These are phyloP conservation scores for Lerema accius DNA, from an alignment of 1,140 invertebrate species.

Conservation along the genomic window DNA sequence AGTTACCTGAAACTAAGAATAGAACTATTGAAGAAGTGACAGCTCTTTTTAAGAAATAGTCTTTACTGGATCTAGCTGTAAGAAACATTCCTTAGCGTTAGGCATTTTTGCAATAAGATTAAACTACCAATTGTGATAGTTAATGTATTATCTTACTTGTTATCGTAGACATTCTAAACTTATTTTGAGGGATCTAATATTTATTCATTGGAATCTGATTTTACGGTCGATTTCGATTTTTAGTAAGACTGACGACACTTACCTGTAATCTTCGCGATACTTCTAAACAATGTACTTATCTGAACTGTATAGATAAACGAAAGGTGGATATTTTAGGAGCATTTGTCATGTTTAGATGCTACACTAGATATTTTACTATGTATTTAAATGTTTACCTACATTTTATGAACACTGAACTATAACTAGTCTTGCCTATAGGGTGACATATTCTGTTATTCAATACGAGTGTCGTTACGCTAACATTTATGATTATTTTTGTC, in stretches of 20 bases:
- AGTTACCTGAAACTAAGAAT: constrained; percentile 99
- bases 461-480: too few species aligned
- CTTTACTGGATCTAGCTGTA: constrained; percentile 29
- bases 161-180: constrained; percentile 33
- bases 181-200: constrained; percentile 37
- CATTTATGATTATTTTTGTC: too few species aligned
- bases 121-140: constrained; percentile 63
- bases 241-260: constrained; percentile 72
- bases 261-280: constrained; percentile 59
- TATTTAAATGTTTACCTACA: constrained; percentile 22
- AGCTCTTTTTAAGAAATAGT: constrained; percentile 87
- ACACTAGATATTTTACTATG: constrained; percentile 30
- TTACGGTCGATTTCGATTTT: constrained; percentile 46
- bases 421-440: constrained; percentile 6
- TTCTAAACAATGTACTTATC: constrained; percentile 57
- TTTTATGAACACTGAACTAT: constrained; percentile 1
- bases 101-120: constrained; percentile 58
- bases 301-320: constrained; percentile 9
- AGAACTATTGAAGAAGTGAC: constrained; percentile 98
- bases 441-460: too few species aligned
- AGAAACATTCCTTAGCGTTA: constrained; percentile 63
- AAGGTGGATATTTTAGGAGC: constrained; percentile 27
- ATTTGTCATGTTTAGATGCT: constrained; percentile 18
- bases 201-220: constrained; percentile 43
- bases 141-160: constrained; percentile 47